Conservation (phyloP, 1,140 invertebrate genomes). For the Octopus sinensis region DNA sequence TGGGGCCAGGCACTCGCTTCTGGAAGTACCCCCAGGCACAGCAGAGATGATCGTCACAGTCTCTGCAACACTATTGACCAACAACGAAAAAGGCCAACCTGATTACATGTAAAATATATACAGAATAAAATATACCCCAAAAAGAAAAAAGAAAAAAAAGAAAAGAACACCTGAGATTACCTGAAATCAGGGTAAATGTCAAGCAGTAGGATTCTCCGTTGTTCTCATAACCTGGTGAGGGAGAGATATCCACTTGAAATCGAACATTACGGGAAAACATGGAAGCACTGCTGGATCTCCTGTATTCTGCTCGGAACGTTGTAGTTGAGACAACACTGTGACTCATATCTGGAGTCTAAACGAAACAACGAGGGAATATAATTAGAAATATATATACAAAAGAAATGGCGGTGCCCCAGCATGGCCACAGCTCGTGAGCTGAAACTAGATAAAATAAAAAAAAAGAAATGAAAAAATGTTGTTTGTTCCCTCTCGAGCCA, state of each 20-base stretch:
- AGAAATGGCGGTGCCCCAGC: background rate
- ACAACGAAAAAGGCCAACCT: too few species aligned
- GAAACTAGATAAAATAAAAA: too few species aligned
- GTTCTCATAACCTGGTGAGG: constrained; percentile 45
- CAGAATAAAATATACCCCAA: constrained; percentile 51
- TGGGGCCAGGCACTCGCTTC: too few species aligned
- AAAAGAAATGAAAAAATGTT: too few species aligned
- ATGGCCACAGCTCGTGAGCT: too few species aligned
- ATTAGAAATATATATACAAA: too few species aligned
- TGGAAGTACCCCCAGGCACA: too few species aligned
- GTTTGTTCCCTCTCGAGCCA: too few species aligned
- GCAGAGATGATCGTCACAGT: too few species aligned
- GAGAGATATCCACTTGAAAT: constrained; percentile 77
- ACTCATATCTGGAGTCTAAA: constrained; percentile 92
- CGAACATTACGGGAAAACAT: constrained; percentile 96
- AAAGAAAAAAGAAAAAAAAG: constrained; percentile 9
- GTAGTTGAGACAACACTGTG: constrained; percentile 97
- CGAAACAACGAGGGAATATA: background rate
- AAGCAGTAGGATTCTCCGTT: constrained; percentile 76
- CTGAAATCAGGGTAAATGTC: constrained; percentile 92
- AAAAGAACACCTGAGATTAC: constrained; percentile 60
- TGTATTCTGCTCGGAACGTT: constrained; percentile 97
- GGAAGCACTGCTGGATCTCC: constrained; percentile 81
- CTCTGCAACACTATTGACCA: too few species aligned
- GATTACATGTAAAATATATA: too few species aligned